A percentile compares a stretch with the other conserved stretches of the same genome.
These are phyloP conservation scores for Saguinus imperator DNA, from an alignment of 2,113 vertebrate genomes.

Conservation along the genomic window DNA sequence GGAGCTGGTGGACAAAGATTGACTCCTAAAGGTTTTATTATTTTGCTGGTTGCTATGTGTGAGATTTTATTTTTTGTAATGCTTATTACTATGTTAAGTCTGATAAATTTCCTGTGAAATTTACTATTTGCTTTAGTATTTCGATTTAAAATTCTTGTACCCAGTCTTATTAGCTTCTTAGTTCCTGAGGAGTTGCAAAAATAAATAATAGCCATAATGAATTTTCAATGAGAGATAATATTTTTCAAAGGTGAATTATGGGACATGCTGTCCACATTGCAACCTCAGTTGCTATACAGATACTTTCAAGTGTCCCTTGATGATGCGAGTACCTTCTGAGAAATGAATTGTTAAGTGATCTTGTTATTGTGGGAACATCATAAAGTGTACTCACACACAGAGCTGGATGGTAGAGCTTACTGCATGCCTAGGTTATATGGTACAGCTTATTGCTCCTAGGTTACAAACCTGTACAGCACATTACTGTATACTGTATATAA, in stretches of 20 bases:
- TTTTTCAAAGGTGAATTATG: background rate
- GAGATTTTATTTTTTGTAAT: slow-evolving; percentile 2
- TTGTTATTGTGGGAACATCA: background rate
- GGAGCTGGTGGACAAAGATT: slow-evolving; percentile 68
- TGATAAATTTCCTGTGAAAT: slow-evolving; percentile 27
- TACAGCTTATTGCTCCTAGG: background rate
- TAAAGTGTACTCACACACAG: background rate
- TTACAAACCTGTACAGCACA: background rate
- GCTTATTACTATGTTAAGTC: background rate
- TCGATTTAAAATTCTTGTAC: slow-evolving; percentile 10
- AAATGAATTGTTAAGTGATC: background rate
- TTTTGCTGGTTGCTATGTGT: slow-evolving; percentile 31
- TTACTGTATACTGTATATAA: background rate
- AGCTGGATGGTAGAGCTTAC: background rate
- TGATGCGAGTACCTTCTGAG: background rate
- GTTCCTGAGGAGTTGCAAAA: background rate
- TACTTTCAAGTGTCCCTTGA: background rate
- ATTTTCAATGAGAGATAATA: slow-evolving; percentile 2
- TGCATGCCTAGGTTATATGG: background rate
- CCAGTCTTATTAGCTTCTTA: background rate
- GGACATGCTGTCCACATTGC: background rate
- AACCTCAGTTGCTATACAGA: background rate
- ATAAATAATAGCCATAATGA: background rate
- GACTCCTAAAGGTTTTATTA: background rate
- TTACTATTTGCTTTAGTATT: slow-evolving; percentile 19